Percentiles rank a stretch among this genome's conserved stretches.
phyloP scores from a whole-genome alignment of 2,113 vertebrate species.

The Echinops telfairi region DNA sequence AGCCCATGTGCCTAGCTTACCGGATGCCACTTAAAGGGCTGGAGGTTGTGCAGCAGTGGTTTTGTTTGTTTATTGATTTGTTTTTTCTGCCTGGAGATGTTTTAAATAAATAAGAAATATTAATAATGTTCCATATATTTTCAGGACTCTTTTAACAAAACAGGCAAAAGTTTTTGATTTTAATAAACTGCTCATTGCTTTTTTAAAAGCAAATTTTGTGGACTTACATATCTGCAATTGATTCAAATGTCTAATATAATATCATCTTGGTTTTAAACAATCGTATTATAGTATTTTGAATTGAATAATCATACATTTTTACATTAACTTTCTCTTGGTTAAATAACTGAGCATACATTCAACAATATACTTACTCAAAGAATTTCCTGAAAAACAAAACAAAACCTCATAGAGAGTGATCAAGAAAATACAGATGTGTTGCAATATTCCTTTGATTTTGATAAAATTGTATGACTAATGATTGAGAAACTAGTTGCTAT shows the following conservation, averaged over 20 bases:
- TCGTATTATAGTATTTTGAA: neutral
- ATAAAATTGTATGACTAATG: no score
- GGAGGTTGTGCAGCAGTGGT: neutral
- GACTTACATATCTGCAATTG: constrained; percentile 56
- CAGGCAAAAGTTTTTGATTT: constrained; percentile 20
- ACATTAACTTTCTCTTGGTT: constrained; percentile 3
- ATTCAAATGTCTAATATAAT: constrained; percentile 48
- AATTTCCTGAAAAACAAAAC: constrained; percentile 40
- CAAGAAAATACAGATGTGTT: neutral
- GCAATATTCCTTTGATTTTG: neutral
- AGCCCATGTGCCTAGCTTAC: constrained; percentile 10
- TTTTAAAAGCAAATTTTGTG: constrained; percentile 29
- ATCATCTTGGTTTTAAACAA: neutral
- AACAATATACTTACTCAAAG: neutral
- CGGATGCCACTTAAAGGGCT: neutral
- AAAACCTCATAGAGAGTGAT: neutral
- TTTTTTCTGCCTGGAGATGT: no score
- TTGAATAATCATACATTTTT: neutral
- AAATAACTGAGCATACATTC: constrained; percentile 31
- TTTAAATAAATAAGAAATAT: no score
- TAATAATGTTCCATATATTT: constrained; percentile 62
- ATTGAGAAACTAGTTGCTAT: neutral
- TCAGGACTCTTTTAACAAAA: constrained; percentile 73
- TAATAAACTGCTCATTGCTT: constrained; percentile 65
- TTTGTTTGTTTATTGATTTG: no score